Base-by-base conservation (phyloP, 2,888 invertebrate genomes). In the Drosophila prostipennis region DNA sequence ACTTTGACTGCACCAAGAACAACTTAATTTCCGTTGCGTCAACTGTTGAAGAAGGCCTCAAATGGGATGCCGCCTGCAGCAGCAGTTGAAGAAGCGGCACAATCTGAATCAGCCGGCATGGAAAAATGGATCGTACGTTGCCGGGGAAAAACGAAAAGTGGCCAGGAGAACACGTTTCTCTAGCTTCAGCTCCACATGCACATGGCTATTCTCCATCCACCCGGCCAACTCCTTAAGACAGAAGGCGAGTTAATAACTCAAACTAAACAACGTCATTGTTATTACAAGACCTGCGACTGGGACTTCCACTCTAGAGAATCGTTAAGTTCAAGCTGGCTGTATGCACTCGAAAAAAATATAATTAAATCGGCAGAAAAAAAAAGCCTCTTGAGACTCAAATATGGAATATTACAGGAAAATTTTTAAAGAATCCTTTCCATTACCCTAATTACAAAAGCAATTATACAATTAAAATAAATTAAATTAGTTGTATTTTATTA, bases 181-280 rank as follows among this genome's bases (percentile, higher is more conserved):
- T 29, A 58, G 16, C 36, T 10, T 16, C 26, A 23, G 14, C 26
- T 48, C 42, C 69, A 29, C 11, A 34, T 53, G 43, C 42, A 45
- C 42, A 53, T 40, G 23, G 42, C 26, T 19, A 42, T 32, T 16
- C 58, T 43, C 53, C 53, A 51, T 51, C 51, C 57, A 65, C 45
- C 26, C 26, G 29, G 29, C 11, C 19, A 37, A 26, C 56, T 54
- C 19, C 74, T 56, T 42, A 43, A 48, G 70, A 68, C 49, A 55
- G 71, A 77, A 59, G 61, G 65, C 88, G 71, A 76, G 88, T 82
- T 85, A 85, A 85, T 89, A 89, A 82, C 86, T 81, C 79, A 87
- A 72, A 82, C 83, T 87, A 89, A 84, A 85, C 86, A 87, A 73
- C 89, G 73, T 77, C 74, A 81, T 87, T 75, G 73, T 85, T 81